phyloP scores from a whole-genome alignment of 1,140 invertebrate genomes.

The Drosophila quadrilineata region DNA sequence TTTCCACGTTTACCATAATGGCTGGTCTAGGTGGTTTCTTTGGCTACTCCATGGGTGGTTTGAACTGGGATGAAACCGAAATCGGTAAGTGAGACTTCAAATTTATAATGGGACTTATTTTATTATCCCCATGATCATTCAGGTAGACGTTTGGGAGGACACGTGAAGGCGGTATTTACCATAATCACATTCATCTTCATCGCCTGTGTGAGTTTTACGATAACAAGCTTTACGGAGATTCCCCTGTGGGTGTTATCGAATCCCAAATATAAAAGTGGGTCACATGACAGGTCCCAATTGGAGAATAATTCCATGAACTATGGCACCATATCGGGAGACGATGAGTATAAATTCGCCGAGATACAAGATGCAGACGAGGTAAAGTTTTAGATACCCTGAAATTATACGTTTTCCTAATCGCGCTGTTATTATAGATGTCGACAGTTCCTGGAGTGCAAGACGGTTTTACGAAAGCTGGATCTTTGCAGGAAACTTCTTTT shows the following conservation, averaged over 20 bases:
- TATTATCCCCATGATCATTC: too few species aligned
- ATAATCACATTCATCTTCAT: conserved; percentile 94
- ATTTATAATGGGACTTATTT: neutral
- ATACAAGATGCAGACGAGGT: conserved; percentile 15
- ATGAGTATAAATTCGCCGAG: conserved; percentile 10
- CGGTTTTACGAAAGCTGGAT: neutral
- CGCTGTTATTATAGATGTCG: neutral
- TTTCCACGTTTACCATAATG: conserved; percentile 98
- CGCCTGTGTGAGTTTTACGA: conserved; percentile 88
- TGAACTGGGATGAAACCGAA: conserved; percentile 94
- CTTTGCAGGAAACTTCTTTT: conserved; percentile 54
- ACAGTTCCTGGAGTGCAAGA: neutral
- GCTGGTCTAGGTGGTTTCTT: conserved; percentile 96
- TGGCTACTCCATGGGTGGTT: conserved; percentile 95
- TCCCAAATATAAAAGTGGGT: conserved; percentile 14
- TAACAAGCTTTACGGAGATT: conserved; percentile 94
- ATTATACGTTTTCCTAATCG: neutral
- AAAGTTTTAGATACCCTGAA: neutral
- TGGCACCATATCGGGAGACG: conserved; percentile 44
- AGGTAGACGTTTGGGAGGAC: conserved; percentile 88
- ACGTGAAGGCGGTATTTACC: conserved; percentile 94
- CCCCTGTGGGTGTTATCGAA: conserved; percentile 84
- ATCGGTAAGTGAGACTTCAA: conserved; percentile 83
- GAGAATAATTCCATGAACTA: conserved; percentile 33
- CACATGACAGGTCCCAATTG: conserved; percentile 26